Evolutionary conservation across 2,797 vertebrate genomes (phyloP).

Genomic region (Lutra lutra): DNA sequence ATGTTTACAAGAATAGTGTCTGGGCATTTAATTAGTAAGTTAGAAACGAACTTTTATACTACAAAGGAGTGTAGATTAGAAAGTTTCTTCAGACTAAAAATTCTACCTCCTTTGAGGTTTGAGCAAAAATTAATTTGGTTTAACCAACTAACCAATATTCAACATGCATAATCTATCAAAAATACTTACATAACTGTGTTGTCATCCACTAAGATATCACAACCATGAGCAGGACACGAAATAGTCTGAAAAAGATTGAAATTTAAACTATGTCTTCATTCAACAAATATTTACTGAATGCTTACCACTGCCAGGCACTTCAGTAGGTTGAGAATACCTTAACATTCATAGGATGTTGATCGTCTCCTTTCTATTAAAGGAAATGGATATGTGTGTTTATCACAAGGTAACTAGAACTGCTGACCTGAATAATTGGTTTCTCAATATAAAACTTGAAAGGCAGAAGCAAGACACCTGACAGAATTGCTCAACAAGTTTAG

Average conservation of each 20-base stretch:
- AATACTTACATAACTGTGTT: conserved; percentile 99
- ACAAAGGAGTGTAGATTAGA: conserved; percentile 25
- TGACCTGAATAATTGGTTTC: neutral
- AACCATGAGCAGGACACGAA: conserved; percentile 99
- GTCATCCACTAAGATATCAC: conserved; percentile 99
- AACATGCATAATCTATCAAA: conserved; percentile 67
- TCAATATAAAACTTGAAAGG: conserved; percentile 33
- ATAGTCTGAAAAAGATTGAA: conserved; percentile 92
- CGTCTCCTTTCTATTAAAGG: neutral
- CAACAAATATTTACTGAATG: conserved; percentile 60
- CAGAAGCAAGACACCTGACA: conserved; percentile 22
- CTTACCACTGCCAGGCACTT: conserved; percentile 34
- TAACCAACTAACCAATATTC: conserved; percentile 49
- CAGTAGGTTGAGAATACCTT: neutral
- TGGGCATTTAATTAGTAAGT: conserved; percentile 34
- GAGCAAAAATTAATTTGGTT: conserved; percentile 59
- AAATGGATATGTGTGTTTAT: neutral
- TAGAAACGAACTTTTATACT: neutral
- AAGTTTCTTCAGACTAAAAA: conserved; percentile 16
- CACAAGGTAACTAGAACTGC: neutral
- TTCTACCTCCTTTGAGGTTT: neutral
- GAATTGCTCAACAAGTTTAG: neutral
- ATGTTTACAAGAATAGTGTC: conserved; percentile 18
- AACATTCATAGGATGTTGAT: neutral
- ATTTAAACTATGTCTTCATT: conserved; percentile 76